phyloP scores from a whole-genome alignment of 2,888 invertebrate genomes.

The Ormyrus thymus region DNA sequence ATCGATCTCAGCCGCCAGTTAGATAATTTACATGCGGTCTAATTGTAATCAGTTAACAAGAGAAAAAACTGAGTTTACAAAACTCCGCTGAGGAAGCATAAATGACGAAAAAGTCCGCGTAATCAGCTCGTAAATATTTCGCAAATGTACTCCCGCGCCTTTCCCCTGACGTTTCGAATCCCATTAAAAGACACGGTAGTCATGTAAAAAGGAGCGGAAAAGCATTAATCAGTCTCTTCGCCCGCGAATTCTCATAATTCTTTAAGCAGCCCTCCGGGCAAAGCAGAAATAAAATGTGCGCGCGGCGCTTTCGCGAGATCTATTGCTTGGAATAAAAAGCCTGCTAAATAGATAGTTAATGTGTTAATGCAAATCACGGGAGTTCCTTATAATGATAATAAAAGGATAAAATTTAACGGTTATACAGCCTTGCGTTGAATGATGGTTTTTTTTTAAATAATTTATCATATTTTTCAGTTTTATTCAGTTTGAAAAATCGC shows the following conservation, averaged over 20 bases:
- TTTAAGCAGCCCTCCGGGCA: neutral
- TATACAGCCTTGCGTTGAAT: too few relatives aligned
- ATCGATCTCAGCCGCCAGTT: too few relatives aligned
- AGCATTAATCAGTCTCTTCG: slow-evolving; percentile 14
- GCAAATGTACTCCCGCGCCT: slow-evolving; percentile 5
- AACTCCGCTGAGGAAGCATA: too few relatives aligned
- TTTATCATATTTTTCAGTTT: too few relatives aligned
- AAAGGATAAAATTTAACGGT: too few relatives aligned
- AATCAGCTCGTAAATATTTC: neutral
- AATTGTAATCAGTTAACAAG: too few relatives aligned
- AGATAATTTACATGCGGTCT: too few relatives aligned
- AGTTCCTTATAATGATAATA: too few relatives aligned
- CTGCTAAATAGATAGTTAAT: neutral
- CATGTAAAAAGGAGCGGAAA: neutral
- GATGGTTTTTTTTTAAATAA: too few relatives aligned
- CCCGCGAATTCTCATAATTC: slow-evolving; percentile 7
- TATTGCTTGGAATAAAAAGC: slow-evolving; percentile 2
- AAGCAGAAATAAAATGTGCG: neutral
- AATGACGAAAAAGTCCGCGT: neutral
- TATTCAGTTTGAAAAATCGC: too few relatives aligned
- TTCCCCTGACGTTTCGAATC: neutral
- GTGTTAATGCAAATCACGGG: too few relatives aligned
- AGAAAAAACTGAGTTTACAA: too few relatives aligned
- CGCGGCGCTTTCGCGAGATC: neutral
- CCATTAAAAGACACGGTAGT: neutral